A percentile compares a stretch with the other conserved stretches of the same genome.
Conservation (phyloP, 1,140 invertebrate genomes). For the Ladona fulva region DNA sequence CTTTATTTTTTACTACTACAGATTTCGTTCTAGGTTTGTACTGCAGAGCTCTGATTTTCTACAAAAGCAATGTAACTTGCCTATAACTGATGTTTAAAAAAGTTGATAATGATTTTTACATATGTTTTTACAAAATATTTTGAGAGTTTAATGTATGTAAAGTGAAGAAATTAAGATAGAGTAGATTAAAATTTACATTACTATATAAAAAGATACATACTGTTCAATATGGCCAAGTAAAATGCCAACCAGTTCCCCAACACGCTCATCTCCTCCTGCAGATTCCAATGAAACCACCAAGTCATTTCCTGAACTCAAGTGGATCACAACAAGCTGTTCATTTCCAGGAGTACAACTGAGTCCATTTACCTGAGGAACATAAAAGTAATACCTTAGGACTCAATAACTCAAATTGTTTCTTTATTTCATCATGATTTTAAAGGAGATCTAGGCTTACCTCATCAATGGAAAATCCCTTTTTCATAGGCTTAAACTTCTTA, state of each 20-base stretch:
- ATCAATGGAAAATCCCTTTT: slow-evolving; percentile 66
- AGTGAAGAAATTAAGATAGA: too few relatives aligned
- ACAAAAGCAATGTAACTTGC: too few relatives aligned
- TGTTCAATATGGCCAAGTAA: slow-evolving; percentile 61
- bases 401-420: not conserved
- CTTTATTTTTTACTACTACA: too few relatives aligned
- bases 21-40: too few relatives aligned
- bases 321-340: slow-evolving; percentile 85
- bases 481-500: slow-evolving; percentile 79
- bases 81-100: too few relatives aligned
- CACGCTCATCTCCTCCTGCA: slow-evolving; percentile 50
- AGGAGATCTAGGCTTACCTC: slow-evolving; percentile 46
- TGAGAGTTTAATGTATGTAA: too few relatives aligned
- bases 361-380: slow-evolving; percentile 55
- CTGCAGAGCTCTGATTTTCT: too few relatives aligned
- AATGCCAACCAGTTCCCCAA: slow-evolving; percentile 83
- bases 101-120: too few relatives aligned
- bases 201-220: slow-evolving; percentile 44
- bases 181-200: too few relatives aligned
- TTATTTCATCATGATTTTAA: not conserved
- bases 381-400: not conserved
- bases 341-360: slow-evolving; percentile 68
- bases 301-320: slow-evolving; percentile 81
- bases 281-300: slow-evolving; percentile 70
- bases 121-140: too few relatives aligned